Evolutionary conservation across 1,140 invertebrate genomes (phyloP).

Genomic region (Rhyzopertha dominica): DNA sequence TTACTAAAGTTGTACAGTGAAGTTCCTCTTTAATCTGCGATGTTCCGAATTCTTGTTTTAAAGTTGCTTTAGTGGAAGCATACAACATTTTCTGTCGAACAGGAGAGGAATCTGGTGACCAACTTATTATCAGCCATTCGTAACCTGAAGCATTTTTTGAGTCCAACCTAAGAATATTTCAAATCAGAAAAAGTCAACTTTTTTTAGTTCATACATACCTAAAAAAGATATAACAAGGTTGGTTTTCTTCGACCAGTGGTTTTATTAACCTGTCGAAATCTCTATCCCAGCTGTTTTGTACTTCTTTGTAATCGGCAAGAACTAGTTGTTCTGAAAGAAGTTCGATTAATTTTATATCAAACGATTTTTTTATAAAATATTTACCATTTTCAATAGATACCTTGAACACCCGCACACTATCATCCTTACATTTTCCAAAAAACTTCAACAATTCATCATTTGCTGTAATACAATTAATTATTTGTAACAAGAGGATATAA

Average conservation of each 20-base stretch:
- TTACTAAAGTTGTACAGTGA: constrained; percentile 74
- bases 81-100: constrained; percentile 98
- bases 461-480: constrained; percentile 54
- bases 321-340: constrained; percentile 69
- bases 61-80: constrained; percentile 95
- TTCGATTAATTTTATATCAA: constrained; percentile 15
- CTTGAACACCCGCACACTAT: constrained; percentile 74
- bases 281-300: constrained; percentile 75
- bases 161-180: constrained; percentile 62
- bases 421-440: constrained; percentile 77
- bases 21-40: constrained; percentile 87
- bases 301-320: constrained; percentile 61
- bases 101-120: constrained; percentile 86
- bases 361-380: constrained; percentile 21
- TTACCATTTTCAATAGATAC: constrained; percentile 83
- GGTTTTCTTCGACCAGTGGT: constrained; percentile 73
- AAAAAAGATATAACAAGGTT: constrained; percentile 92
- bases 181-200: constrained; percentile 31
- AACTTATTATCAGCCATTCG: constrained; percentile 93
- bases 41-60: constrained; percentile 94
- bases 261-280: constrained; percentile 81
- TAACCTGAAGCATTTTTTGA: constrained; percentile 71
- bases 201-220: constrained; percentile 55
- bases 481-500: constrained; percentile 24
- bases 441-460: constrained; percentile 76